Evolutionary conservation across 1,140 invertebrate genomes (phyloP), one percentile per base, ranked within the genome.

Genomic region (Drosophila prosaltans): DNA sequence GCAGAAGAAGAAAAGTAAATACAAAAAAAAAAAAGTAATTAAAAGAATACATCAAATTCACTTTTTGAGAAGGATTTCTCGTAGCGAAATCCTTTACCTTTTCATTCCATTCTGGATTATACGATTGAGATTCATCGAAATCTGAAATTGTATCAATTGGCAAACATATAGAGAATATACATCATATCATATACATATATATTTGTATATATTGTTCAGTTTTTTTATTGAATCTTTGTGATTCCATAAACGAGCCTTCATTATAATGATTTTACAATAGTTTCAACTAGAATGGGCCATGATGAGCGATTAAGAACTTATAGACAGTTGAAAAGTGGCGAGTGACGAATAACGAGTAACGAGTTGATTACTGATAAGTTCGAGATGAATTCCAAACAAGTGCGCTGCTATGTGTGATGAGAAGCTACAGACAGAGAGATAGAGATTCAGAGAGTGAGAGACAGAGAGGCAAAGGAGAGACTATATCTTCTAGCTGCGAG

Each of bases 51-150:
- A 73, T 65, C 60, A 71, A 71, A 59, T 80, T 54, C 59, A 82
- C 45, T 51, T 39, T 62, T 32, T 59, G 30, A 75, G 64, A 58
- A 77, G 84, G 84, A 88, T 78, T 88, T 89, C 57, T 59, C 82
- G 39, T 43, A 30, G 55, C 36, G 84, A 88, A 89, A 89, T 63
- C 80, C 80, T 86, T 91, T 92, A 92, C 91, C 91, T 92, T 92
- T 85, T 91, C 90, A 76, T 90, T 91, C 91, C 91, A 92, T 75
- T 92, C 91, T 72, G 84, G 81, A 90, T 92, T 91, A 81, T 91
- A 92, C 59, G 84, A 81, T 85, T 91, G 90, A 64, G 82, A 75
- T 82, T 92, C 91, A 75, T 92, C 91, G 80, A 92, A 92, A 91
- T 92, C 91, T 92, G 90, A 72, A 92, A 92, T 83, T 83, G 80